phyloP scores from a whole-genome alignment of 2,888 invertebrate genomes.

The Vanessa cardui region DNA sequence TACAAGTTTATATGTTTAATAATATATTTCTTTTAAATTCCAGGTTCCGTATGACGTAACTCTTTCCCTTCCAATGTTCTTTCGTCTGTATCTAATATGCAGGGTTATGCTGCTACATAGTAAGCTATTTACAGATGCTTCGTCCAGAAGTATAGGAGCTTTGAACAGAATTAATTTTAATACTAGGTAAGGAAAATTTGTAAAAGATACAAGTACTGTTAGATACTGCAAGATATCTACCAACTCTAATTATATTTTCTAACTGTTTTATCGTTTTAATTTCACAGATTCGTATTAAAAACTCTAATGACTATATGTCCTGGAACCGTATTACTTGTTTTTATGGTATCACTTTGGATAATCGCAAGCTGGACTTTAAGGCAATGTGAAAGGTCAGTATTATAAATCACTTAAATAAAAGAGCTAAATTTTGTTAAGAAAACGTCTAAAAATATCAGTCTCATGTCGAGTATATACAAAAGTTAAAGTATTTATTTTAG shows the following conservation, averaged over 20 bases:
- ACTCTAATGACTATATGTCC: constrained; percentile 99
- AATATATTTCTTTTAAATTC: constrained; percentile 47
- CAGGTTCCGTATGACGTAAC: constrained; percentile 97
- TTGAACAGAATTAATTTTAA: constrained; percentile 99
- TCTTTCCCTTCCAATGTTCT: constrained; percentile 99
- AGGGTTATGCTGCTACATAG: constrained; percentile 99
- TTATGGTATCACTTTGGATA: constrained; percentile 99
- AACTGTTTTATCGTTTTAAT: background rate
- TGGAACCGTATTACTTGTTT: constrained; percentile 97
- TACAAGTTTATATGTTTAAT: background rate
- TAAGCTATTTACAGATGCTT: constrained; percentile 99
- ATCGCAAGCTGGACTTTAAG: constrained; percentile 99
- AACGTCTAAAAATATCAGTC: constrained; percentile 14
- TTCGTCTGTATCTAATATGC: constrained; percentile 99
- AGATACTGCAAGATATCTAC: background rate
- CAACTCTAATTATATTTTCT: background rate
- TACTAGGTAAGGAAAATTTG: constrained; percentile 90
- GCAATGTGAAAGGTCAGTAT: constrained; percentile 97
- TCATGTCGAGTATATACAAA: constrained; percentile 17
- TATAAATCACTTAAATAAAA: constrained; percentile 1
- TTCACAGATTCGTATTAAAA: constrained; percentile 92
- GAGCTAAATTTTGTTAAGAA: constrained; percentile 23
- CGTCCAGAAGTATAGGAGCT: constrained; percentile 98
- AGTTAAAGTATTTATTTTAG: constrained; percentile 39
- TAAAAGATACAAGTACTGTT: background rate